These are phyloP conservation scores for Bradypodion pumilum DNA, from an alignment of 2,797 vertebrate genomes.

Conservation along the genomic window DNA sequence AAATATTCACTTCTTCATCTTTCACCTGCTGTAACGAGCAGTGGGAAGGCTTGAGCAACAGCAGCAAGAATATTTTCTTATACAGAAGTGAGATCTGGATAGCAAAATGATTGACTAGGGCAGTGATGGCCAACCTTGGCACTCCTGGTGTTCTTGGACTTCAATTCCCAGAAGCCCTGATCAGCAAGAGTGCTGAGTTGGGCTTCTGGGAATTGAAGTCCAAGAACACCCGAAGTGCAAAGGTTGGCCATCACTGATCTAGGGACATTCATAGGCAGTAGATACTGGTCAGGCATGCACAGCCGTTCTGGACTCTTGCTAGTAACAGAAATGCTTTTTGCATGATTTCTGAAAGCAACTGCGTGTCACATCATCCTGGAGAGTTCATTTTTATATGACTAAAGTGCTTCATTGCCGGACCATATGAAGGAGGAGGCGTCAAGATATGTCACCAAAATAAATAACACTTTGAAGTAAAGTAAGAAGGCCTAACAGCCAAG, in stretches of 20 bases:
- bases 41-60: background rate
- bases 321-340: background rate
- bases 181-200: no score
- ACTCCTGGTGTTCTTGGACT: no score
- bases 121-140: no score
- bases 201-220: no score
- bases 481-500: background rate
- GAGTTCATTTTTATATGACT: background rate
- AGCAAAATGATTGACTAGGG: no score
- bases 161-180: no score
- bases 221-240: no score
- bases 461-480: background rate
- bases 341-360: slow-evolving; percentile 1
- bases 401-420: background rate
- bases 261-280: background rate
- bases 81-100: background rate
- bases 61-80: background rate
- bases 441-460: background rate
- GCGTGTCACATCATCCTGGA: slow-evolving; percentile 5
- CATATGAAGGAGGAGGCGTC: slow-evolving; percentile 19
- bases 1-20: background rate
- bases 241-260: no score
- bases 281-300: background rate
- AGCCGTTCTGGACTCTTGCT: background rate
- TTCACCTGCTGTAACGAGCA: background rate